Conservation (phyloP, 2,797 vertebrate genomes). For the Anguilla anguilla region DNA sequence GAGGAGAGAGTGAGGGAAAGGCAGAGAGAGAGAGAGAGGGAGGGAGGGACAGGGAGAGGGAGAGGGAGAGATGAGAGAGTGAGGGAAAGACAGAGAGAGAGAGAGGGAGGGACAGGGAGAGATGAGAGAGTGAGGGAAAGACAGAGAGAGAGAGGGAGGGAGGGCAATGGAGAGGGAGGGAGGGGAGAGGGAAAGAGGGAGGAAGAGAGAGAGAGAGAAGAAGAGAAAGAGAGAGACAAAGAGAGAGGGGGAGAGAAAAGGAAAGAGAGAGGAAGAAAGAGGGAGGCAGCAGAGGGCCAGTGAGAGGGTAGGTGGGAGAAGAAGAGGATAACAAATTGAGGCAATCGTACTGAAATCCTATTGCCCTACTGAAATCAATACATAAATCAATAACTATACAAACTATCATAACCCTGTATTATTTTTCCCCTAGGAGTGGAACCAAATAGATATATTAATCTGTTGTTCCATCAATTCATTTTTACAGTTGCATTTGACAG, state of each 20-base stretch:
- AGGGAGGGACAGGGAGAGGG: background rate
- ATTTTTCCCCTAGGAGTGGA: background rate
- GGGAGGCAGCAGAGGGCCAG: conserved; percentile 28
- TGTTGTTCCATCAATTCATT: background rate
- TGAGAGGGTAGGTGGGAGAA: too few relatives aligned
- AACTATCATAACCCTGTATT: background rate
- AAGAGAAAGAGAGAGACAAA: conserved; percentile 20
- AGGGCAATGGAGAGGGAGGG: background rate
- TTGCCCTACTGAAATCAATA: background rate
- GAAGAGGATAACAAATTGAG: background rate
- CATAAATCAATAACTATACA: background rate
- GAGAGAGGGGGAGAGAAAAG: background rate
- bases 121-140: conserved; percentile 27
- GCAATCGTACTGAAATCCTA: background rate
- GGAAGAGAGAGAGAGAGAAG: background rate
- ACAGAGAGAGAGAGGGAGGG: conserved; percentile 23
- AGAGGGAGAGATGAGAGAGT: too few relatives aligned
- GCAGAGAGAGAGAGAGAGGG: conserved; percentile 32
- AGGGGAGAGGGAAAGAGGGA: conserved; percentile 24
- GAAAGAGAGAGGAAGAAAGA: background rate
- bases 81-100: too few relatives aligned
- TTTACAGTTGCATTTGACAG: background rate
- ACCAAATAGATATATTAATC: background rate
- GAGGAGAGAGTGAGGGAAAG: background rate
- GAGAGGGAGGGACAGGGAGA: conserved; percentile 17